Conservation (phyloP, 2,888 invertebrate genomes). For the Ischnura elegans region DNA sequence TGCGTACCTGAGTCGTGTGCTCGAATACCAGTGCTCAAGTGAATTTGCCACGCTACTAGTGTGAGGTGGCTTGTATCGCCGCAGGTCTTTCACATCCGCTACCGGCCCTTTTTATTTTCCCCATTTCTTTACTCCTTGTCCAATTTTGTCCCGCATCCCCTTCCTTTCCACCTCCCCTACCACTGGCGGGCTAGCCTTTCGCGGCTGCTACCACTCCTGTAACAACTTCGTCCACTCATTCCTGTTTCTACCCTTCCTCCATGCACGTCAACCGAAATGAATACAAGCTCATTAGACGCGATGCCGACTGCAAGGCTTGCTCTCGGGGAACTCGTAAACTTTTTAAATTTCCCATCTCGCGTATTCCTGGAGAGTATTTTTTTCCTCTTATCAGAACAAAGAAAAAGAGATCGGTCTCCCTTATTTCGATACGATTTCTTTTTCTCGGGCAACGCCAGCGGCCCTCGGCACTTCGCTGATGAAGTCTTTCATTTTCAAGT, state of each 20-base stretch:
- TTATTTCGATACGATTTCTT: not conserved
- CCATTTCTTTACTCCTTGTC: not conserved
- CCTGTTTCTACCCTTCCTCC: not conserved
- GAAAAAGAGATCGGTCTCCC: not conserved
- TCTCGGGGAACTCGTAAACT: conserved; percentile 23
- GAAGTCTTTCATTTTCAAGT: too few relatives aligned
- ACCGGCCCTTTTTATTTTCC: not conserved
- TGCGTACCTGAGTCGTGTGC: too few relatives aligned
- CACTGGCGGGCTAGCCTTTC: not conserved
- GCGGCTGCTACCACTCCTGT: not conserved
- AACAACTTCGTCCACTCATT: not conserved
- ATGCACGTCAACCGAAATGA: not conserved
- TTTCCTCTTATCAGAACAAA: too few relatives aligned
- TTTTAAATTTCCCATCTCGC: not conserved
- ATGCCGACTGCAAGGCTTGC: not conserved
- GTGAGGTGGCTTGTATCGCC: conserved; percentile 34
- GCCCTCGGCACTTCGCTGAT: too few relatives aligned
- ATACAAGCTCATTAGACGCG: conserved; percentile 60
- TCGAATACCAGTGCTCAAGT: not conserved
- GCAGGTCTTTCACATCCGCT: not conserved
- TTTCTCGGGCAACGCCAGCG: not conserved
- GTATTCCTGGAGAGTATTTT: not conserved
- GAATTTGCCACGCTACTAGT: not conserved
- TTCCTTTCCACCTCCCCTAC: not conserved
- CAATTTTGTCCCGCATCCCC: not conserved